Base-by-base conservation (phyloP, 2,888 invertebrate species). In the Leucoptera coffeella region DNA sequence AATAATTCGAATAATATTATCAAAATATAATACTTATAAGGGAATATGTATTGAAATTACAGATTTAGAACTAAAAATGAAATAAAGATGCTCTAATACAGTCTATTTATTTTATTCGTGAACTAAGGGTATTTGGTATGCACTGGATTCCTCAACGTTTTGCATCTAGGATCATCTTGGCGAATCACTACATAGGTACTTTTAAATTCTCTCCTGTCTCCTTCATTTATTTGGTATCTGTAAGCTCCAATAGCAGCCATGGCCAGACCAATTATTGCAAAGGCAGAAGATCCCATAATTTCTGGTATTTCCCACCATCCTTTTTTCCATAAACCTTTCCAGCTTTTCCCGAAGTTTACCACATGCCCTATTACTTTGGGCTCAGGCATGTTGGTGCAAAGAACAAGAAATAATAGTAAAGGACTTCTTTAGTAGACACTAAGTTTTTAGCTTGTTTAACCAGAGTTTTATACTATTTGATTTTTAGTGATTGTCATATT, bases 281-380 rank as follows among this genome's bases (percentile, higher is more conserved):
- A 37, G 5, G 57, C 56, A 1, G 73, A 45, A 22, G 78, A 59
- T 23, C 67, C 77, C 43, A 85, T 67, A 23, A 85, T 53, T 45
- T 84, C 84, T 4, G 86, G 86, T 38, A 83, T 77, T 47, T 82
- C 78, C 60, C 80, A 73, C 74, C 82, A 61, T n/a, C 43, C 65
- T 37, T 39, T 48, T 29, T 42, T 47, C 11, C 62, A 45, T 14
- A 52, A 37, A 10, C 53, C 61, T 2, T 38, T 12, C 3, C 56
- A 17, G 2, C 45, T 42, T 7, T 53, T 59, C 1, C 35, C 31
- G 33, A 61, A 62, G 26, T 31, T 39, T 2, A 59, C 36, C 33
- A 43, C 41, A 36, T 59, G 58, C 1, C 55, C 57, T 29, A 55
- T 45, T 34, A 46, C 38, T 41, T 46, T 30, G 2, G 53, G 42